Evolutionary conservation across 2,113 vertebrate genomes (phyloP), one percentile per base, ranked within the genome.

Genomic region (Micronycteris hirsuta): DNA sequence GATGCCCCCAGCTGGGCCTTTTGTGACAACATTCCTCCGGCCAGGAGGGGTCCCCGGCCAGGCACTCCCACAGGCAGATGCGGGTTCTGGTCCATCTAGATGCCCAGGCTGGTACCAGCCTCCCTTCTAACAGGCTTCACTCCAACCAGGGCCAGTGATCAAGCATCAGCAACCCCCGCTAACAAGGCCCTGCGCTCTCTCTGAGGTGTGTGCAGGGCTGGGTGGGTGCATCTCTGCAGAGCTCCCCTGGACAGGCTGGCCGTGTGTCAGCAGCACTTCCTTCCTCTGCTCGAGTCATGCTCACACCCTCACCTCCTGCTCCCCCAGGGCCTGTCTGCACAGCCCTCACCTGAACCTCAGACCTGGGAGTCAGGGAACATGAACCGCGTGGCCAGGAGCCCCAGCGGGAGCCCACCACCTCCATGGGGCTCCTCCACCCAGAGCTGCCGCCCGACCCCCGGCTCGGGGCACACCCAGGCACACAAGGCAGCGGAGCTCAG

Each of bases 211-310:
- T 16, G 31, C 36, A 77, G 47, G 71, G n/a, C 43, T 58, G 24
- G 36, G 49, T n/a, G 31, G 58, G 58, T 45, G n/a, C 67, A 16
- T 63, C 74, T 92, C 92, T 81, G 92, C 43, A 94, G 43, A 83
- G 80, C 82, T 49, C 43, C 77, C 56, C 65, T 14, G 14, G 38
- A 81, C 43, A 47, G 11, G 56, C 81, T 70, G 58, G 68, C 78
- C 38, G 3, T 19, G 11, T 7, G 11, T 80, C 73, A 61, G 80
- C 80, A 83, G 70, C 58, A 96, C 83, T 89, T 97, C 95, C 96
- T 94, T 94, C 73, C 93, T 95, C 52, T 67, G 81, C 74, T 45
- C 49, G 11, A 38, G 58, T 26, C 71, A 71, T 81, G 91, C 56
- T 70, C 17, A 15, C 15, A 47, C 22, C 31, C 65, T 82, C 24